These are phyloP conservation scores for Ormyrus nitidulus DNA, from an alignment of 2,888 invertebrate genomes.

Conservation along the genomic window DNA sequence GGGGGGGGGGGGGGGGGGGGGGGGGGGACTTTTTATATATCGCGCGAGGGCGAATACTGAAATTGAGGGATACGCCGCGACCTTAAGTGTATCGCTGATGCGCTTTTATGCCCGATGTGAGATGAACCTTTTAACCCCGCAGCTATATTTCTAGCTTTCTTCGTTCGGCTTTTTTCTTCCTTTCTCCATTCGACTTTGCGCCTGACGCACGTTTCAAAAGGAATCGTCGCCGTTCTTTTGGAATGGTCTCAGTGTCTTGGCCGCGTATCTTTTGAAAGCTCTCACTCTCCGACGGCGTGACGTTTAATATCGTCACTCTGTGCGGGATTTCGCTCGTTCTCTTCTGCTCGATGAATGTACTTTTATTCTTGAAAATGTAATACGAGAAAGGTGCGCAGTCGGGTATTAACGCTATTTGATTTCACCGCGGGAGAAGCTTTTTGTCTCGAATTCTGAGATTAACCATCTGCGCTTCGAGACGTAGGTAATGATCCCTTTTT, in stretches of 20 bases:
- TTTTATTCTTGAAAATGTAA: conserved; percentile 17
- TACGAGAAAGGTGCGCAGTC: not conserved
- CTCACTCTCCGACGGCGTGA: no score
- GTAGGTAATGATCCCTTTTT: not conserved
- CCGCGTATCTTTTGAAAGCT: conserved; percentile 13
- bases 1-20: no score
- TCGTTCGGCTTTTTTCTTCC: not conserved
- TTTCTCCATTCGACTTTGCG: conserved; percentile 6
- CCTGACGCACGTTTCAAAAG: conserved; percentile 25
- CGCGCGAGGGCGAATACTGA: not conserved
- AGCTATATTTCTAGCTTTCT: conserved; percentile 13
- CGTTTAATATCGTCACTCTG: conserved; percentile 1
- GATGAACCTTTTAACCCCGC: conserved; percentile 19
- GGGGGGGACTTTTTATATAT: not conserved
- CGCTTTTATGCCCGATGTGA: conserved; percentile 28
- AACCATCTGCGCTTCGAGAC: not conserved
- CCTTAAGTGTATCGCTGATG: conserved; percentile 19
- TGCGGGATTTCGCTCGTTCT: not conserved
- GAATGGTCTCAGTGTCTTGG: conserved; percentile 10
- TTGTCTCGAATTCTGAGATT: conserved; percentile 18
- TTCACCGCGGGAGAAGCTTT: conserved; percentile 12
- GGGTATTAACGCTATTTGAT: conserved; percentile 29
- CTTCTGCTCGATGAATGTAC: conserved; percentile 3
- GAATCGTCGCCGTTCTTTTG: conserved; percentile 24
- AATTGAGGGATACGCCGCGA: conserved; percentile 7